Evolutionary conservation across 2,888 invertebrate species (phyloP), one percentile per base, ranked within the genome.

Genomic region (Ptychoptera contaminata): DNA sequence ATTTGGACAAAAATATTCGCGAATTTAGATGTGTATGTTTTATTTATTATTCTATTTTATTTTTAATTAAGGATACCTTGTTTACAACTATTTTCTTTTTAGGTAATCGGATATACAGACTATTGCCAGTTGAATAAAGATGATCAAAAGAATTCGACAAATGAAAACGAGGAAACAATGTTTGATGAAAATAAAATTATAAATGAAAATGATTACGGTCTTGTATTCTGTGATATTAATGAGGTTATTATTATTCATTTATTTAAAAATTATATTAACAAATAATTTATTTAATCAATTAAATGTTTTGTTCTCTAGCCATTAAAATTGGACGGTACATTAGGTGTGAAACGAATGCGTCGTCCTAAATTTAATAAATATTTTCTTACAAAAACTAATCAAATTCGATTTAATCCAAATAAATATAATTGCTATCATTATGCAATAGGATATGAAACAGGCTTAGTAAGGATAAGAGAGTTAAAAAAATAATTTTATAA

Each of bases 381-480:
- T 23, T 34, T 34, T 16, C 34, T 42, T 9, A 16, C 35, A 16
- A 58, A 59, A 7, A 51, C 58, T 12, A 65, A 60, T 47, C 51
- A 52, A 8, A 49, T 60, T 31, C 54, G 55, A 15, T 62, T 55
- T 46, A 65, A 65, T 52, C 51, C 54, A 37, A 65, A 65, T 50
- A 23, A 39, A 29, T 44, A 48, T 2, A 54, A 52, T 5, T 46
- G 51, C 8, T 45, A 52, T 29, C 55, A 60, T 47, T 45, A 58
- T 39, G 63, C 63, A 9, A 46, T 55, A 14, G 65, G 63, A 9
- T 61, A 61, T 42, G 61, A 64, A 46, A 60, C 61, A 47, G 65
- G 65, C 14, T 51, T 65, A 9, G 16, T 42, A 9, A 23, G 42
- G 1, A 23, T 42, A 8, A 16, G 35, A 23, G 7, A 23, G 7